Base-by-base conservation (phyloP, 2,888 invertebrate genomes). In the Idaea dimidiata region DNA sequence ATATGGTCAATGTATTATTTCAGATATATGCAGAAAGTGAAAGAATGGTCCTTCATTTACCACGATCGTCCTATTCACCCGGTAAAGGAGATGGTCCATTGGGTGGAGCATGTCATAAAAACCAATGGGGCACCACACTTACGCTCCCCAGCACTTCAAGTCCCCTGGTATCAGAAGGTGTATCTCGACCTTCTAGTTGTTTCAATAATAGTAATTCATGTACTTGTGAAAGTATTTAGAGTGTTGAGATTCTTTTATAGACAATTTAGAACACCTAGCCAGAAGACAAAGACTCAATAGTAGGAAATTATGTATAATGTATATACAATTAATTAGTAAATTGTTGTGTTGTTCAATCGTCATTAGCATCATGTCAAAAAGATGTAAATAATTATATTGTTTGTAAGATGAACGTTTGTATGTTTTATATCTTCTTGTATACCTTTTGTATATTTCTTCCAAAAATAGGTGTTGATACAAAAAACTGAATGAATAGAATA, bases 41-140 rank as follows among this genome's bases (percentile, higher is more conserved):
- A 76, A n/a, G 69, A 78, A 54, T 68, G 74, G 58, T 78, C 79
- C 0, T 65, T 69, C 8, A 71, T 80, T n/a, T 79, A 77, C 65
- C 80, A 79, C 67, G 71, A 79, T 59, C 68, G 80, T 8, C 69
- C 69, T 14, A 61, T 65, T 0, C 17, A 68, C 0, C 78, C 80
- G 4, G 72, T 71, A 1, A 61, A 64, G 7, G 76, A 76, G 60
- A 17, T 80, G 18, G 70, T 74, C 16, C 73, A 77, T 33, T 78
- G 80, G 78, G 70, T 74, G 17, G 67, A 76, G 24, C 77, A 78
- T 57, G 76, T 73, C 54, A 66, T 75, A 8, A 59, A 61, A 6
- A 77, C 77, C 0, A 31, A 66, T 6, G 78, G 77, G 3, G 76
- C 75, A 0, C 55, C 43, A 1, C 78, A 79, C 63, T 66, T 78